A percentile compares a stretch with the other conserved stretches of the same genome.
phyloP scores from a whole-genome alignment of 1,140 invertebrate species.

The Wiebesia pumilae region DNA sequence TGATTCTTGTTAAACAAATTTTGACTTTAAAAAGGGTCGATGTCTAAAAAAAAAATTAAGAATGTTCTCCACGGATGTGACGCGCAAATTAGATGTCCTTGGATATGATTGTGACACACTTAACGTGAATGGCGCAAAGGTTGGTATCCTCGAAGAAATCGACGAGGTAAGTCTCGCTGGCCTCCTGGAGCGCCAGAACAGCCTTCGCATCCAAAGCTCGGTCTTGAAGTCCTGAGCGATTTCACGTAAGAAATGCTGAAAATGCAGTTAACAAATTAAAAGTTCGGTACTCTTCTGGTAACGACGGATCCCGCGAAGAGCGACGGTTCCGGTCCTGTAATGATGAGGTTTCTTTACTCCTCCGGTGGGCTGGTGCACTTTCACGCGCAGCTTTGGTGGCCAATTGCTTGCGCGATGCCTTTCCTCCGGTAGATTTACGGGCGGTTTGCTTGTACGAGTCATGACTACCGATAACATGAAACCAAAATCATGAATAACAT shows the following conservation, averaged over 20 bases:
- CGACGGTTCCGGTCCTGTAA: conserved; percentile 84
- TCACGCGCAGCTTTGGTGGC: conserved; percentile 2
- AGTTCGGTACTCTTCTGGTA: conserved; percentile 89
- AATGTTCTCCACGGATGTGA: neutral
- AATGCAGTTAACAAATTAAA: neutral
- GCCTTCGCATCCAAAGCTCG: conserved; percentile 3
- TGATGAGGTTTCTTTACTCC: conserved; percentile 27
- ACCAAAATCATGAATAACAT: no score
- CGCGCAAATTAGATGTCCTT: conserved; percentile 69
- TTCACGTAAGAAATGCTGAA: neutral
- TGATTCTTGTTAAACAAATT: neutral
- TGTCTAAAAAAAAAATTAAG: neutral
- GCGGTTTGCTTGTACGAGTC: conserved; percentile 29
- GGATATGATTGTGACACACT: conserved; percentile 6
- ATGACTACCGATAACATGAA: neutral
- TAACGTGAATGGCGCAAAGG: conserved; percentile 26
- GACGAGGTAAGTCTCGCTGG: conserved; percentile 77
- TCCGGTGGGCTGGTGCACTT: conserved; percentile 1
- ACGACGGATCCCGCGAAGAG: conserved; percentile 85
- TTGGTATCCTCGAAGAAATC: conserved; percentile 79
- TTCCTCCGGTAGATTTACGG: neutral
- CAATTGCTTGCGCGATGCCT: neutral
- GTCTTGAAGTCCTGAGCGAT: conserved; percentile 23
- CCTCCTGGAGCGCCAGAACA: conserved; percentile 3
- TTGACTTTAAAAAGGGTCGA: conserved; percentile 18